phyloP scores from a whole-genome alignment of 1,140 invertebrate genomes.

The Anastatus disparis region DNA sequence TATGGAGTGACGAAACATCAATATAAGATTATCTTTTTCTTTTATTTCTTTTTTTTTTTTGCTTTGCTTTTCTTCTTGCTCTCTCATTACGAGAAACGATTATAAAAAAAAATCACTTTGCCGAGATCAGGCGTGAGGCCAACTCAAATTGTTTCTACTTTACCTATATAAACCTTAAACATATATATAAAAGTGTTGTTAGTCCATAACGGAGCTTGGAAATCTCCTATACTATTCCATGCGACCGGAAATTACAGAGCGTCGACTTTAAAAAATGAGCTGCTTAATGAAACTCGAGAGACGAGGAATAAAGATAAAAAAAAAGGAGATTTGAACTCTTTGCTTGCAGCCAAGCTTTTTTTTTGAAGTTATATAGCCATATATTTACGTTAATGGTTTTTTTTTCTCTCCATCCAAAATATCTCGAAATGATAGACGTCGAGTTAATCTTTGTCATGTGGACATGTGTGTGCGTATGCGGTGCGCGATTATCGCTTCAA shows the following conservation, averaged over 20 bases:
- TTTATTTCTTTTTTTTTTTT: slow-evolving; percentile 13
- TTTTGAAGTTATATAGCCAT: not conserved
- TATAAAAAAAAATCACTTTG: slow-evolving; percentile 35
- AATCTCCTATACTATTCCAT: not conserved
- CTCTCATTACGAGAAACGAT: slow-evolving; percentile 21
- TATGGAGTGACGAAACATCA: slow-evolving; percentile 29
- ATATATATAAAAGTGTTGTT: too few species aligned
- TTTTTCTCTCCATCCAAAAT: too few species aligned
- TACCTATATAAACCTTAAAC: not conserved
- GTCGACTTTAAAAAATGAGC: slow-evolving; percentile 27
- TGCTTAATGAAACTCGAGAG: slow-evolving; percentile 11
- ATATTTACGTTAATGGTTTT: slow-evolving; percentile 4
- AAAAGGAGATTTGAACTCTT: not conserved
- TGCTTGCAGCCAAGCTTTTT: not conserved
- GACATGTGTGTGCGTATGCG: too few species aligned
- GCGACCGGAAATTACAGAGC: slow-evolving; percentile 30
- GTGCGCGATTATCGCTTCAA: too few species aligned
- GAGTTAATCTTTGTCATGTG: too few species aligned
- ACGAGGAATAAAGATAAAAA: too few species aligned
- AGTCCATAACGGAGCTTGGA: too few species aligned
- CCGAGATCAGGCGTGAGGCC: not conserved
- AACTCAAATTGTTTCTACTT: slow-evolving; percentile 12
- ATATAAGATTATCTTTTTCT: not conserved
- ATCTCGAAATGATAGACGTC: too few species aligned
- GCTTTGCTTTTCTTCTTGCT: slow-evolving; percentile 27